Percentiles rank a stretch among this genome's conserved stretches.
Evolutionary conservation across 2,113 vertebrate genomes (phyloP).

Genomic region (Leucopsar rothschildi): DNA sequence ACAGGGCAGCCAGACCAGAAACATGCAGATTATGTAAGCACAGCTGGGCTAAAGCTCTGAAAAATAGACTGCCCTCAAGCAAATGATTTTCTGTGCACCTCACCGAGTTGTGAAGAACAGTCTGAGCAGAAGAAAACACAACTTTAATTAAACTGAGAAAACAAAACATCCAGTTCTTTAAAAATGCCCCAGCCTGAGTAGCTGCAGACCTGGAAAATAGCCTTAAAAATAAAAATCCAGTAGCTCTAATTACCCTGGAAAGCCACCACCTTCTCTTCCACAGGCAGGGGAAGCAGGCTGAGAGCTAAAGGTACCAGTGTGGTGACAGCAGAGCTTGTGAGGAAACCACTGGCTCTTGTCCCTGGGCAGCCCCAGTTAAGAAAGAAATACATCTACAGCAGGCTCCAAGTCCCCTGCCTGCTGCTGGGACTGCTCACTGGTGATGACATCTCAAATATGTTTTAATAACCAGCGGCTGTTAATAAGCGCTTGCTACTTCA

Average conservation of each 20-base stretch:
- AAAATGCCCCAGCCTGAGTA: neutral
- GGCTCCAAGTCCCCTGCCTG: conserved; percentile 11
- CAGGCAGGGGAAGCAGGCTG: neutral
- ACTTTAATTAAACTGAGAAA: neutral
- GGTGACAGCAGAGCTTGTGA: neutral
- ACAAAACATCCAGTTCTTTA: neutral
- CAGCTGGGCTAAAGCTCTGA: neutral
- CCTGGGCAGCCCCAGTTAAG: neutral
- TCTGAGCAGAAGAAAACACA: neutral
- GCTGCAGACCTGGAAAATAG: neutral
- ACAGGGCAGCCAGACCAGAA: neutral
- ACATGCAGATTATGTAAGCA: neutral
- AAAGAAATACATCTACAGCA: conserved; percentile 11
- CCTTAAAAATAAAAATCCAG: neutral
- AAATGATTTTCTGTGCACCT: neutral
- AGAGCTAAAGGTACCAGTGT: neutral
- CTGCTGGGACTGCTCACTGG: conserved; percentile 22
- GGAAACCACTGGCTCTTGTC: neutral
- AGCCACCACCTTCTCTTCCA: neutral
- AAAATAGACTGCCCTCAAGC: neutral
- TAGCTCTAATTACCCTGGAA: neutral
- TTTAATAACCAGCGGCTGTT: conserved; percentile 72
- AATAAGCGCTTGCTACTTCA: conserved; percentile 65
- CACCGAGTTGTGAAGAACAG: neutral
- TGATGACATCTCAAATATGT: conserved; percentile 66